Evolutionary conservation across 2,113 vertebrate genomes (phyloP), one percentile per base, ranked within the genome.

Genomic region (Albula goreensis): DNA sequence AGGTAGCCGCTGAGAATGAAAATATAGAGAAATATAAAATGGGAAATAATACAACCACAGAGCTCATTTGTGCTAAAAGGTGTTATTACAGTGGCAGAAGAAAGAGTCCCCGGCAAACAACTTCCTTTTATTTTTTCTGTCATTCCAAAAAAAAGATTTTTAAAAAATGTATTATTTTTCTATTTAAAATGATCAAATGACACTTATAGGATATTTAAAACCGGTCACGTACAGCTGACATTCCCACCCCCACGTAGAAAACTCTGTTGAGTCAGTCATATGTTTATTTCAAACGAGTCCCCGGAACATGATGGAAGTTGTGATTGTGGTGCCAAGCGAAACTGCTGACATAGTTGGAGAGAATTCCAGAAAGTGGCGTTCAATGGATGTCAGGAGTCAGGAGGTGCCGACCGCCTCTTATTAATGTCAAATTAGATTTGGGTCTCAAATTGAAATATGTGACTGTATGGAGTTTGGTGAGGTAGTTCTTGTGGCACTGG

Each of bases 1-100:
- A 4, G 60, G 48, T 25, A 56, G 88, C 86, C 60, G 19, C 56
- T 86, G 86, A 25, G 50, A 77, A 56, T 77, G 57, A 53, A 51
- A 82, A 77, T 52, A 15, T 22, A 66, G 79, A 49, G 1, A 41
- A 53, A 22, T 78, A 77, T 82, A 9, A 89, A 89, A 88, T 57
- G 86, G 52, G 90, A 82, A 86, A 91, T 87, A 88, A 89, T 87
- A 85, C 81, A 82, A 87, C 88, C 85, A 89, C 88, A 87, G 88
- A 90, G 86, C 89, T 91, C 86, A 91, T 91, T 93, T 92, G 83
- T 66, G 90, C n/a, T 7, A 92, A 93, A 93, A 90, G 87, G 85
- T 87, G 89, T 89, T 89, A 91, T 90, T 92, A 66, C 86, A 89
- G 89, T 88, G 63, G 83, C 50, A 93, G 86, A 91, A 90, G 88